A percentile compares a stretch with the other conserved stretches of the same genome.
Conservation (phyloP, 1,140 invertebrate species). For the Aphis craccivora region DNA sequence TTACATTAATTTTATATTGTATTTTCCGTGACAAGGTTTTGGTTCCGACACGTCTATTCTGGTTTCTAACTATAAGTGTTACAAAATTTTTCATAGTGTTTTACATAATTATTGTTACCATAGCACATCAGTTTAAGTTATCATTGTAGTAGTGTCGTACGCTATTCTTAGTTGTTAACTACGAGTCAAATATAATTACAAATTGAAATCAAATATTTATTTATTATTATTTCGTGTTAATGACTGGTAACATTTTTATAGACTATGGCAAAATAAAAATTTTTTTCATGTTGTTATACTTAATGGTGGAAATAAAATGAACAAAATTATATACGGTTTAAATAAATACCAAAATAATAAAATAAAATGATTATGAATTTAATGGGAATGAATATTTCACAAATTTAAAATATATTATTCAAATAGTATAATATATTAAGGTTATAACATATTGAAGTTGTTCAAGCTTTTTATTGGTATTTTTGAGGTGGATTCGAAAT, state of each 20-base stretch:
- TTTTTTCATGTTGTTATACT: neutral
- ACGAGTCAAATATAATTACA: neutral
- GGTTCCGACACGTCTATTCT: neutral
- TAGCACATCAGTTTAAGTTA: neutral
- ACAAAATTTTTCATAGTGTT: neutral
- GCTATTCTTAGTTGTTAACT: neutral
- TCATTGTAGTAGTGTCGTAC: neutral
- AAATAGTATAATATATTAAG: neutral
- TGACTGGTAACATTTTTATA: neutral
- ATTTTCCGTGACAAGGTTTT: neutral
- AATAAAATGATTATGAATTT: neutral
- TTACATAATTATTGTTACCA: neutral
- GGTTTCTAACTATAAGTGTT: neutral
- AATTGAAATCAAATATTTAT: neutral
- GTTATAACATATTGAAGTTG: neutral
- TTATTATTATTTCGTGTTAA: neutral
- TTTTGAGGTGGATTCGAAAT: neutral
- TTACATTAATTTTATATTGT: neutral
- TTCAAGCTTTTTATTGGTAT: neutral
- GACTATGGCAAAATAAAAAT: neutral
- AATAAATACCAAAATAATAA: no score
- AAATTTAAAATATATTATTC: neutral
- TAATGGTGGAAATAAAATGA: rapidly evolving
- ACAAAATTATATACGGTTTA: neutral
- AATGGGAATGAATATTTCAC: neutral